These are phyloP conservation scores for Ischnura elegans DNA, from an alignment of 2,888 invertebrate genomes.

Conservation along the genomic window DNA sequence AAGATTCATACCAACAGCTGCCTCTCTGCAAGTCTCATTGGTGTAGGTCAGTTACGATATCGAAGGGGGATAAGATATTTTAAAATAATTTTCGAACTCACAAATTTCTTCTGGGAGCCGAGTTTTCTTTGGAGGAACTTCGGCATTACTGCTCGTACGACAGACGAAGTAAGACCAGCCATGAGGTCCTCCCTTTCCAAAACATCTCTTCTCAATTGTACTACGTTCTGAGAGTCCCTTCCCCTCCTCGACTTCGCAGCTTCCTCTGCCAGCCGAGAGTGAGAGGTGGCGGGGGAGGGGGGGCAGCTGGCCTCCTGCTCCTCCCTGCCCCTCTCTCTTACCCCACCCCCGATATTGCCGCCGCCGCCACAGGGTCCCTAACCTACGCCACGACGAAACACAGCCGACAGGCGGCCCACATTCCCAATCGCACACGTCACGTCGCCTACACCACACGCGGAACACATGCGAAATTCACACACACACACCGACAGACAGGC, in stretches of 20 bases:
- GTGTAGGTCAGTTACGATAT: no score
- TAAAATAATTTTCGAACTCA: background rate
- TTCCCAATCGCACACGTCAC: slow-evolving; percentile 63
- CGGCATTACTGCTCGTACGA: no score
- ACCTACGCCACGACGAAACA: slow-evolving; percentile 60
- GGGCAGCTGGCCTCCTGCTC: background rate
- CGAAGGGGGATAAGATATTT: background rate
- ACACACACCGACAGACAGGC: no score
- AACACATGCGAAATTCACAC: slow-evolving; percentile 59
- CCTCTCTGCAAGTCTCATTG: no score
- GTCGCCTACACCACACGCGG: slow-evolving; percentile 19
- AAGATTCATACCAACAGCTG: no score
- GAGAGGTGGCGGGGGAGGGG: no score
- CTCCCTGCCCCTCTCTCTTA: background rate
- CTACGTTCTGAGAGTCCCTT: background rate
- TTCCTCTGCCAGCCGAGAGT: background rate
- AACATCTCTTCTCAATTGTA: no score
- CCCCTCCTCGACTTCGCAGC: background rate
- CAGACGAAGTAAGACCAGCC: no score
- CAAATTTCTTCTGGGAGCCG: background rate
- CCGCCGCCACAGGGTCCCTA: slow-evolving; percentile 43
- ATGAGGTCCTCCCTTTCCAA: no score
- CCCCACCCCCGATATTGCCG: no score
- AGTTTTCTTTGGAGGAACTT: no score
- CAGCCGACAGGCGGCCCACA: slow-evolving; percentile 45